Evolutionary conservation across 2,113 vertebrate species (phyloP).

Genomic region (Gallinago media): DNA sequence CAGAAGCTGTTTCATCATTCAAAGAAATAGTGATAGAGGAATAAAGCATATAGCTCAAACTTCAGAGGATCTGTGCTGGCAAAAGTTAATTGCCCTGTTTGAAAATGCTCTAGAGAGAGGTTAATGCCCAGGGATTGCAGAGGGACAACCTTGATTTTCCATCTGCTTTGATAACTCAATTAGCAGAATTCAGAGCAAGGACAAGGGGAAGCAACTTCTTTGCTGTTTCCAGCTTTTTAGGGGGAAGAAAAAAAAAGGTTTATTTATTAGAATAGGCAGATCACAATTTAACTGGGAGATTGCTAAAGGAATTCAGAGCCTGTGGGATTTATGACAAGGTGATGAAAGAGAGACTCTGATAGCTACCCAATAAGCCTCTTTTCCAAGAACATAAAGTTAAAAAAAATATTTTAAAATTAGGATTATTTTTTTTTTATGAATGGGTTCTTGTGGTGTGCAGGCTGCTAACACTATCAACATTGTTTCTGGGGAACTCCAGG

Average conservation of each 20-base stretch:
- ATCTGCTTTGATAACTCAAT: slow-evolving; percentile 58
- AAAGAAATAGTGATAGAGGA: background rate
- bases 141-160: slow-evolving; percentile 37
- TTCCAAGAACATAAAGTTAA: slow-evolving; percentile 50
- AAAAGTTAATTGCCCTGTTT: background rate
- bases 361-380: slow-evolving; percentile 66
- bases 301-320: slow-evolving; percentile 66
- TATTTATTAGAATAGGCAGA: slow-evolving; percentile 64
- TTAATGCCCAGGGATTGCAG: slow-evolving; percentile 6
- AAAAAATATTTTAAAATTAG: slow-evolving; percentile 44
- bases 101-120: slow-evolving; percentile 7
- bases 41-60: background rate
- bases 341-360: slow-evolving; percentile 69
- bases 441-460: slow-evolving; percentile 65
- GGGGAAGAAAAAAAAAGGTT: background rate
- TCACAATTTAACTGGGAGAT: slow-evolving; percentile 64
- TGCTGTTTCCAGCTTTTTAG: background rate
- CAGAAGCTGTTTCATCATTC: background rate
- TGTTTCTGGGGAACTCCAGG: slow-evolving; percentile 70
- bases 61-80: background rate
- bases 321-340: slow-evolving; percentile 67
- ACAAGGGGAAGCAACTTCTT: slow-evolving; percentile 8
- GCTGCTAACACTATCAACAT: slow-evolving; percentile 73
- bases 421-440: slow-evolving; percentile 60
- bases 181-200: slow-evolving; percentile 6